Percentiles rank a stretch among this genome's conserved stretches.
phyloP scores from a whole-genome alignment of 2,113 vertebrate species.

The Pogonocichla stellata region DNA sequence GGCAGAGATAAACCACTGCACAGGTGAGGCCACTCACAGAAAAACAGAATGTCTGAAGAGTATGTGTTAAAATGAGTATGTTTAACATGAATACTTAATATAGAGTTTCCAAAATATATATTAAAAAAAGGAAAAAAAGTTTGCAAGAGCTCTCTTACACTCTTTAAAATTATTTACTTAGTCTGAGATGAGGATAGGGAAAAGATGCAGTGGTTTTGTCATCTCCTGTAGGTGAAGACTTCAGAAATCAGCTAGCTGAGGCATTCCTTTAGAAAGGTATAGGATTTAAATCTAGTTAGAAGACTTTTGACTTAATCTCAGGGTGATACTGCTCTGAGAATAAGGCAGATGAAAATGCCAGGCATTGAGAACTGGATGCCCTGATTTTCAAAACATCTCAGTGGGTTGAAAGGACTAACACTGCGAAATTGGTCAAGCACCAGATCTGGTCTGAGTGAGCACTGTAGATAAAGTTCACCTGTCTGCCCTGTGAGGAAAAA shows the following conservation, averaged over 20 bases:
- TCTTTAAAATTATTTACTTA: neutral
- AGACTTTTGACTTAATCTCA: neutral
- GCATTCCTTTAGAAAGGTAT: neutral
- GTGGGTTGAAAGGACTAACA: neutral
- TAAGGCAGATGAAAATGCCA: neutral
- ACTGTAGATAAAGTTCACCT: neutral
- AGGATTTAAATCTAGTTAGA: neutral
- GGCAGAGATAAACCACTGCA: neutral
- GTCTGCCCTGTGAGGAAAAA: neutral
- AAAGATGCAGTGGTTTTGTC: neutral
- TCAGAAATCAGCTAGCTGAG: neutral
- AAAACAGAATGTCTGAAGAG: neutral
- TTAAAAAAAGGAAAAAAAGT: accelerated
- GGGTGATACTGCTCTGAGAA: neutral
- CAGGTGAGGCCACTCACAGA: neutral
- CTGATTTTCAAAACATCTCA: neutral
- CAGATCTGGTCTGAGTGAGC: neutral
- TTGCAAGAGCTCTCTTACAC: accelerated
- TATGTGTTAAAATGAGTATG: neutral
- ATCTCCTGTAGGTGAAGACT: neutral
- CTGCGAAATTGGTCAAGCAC: neutral
- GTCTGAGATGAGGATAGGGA: neutral
- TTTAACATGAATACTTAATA: neutral
- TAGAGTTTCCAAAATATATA: neutral
- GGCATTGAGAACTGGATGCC: neutral